Evolutionary conservation across 2,113 vertebrate species (phyloP).

Genomic region (Pelvicachromis taeniatus): DNA sequence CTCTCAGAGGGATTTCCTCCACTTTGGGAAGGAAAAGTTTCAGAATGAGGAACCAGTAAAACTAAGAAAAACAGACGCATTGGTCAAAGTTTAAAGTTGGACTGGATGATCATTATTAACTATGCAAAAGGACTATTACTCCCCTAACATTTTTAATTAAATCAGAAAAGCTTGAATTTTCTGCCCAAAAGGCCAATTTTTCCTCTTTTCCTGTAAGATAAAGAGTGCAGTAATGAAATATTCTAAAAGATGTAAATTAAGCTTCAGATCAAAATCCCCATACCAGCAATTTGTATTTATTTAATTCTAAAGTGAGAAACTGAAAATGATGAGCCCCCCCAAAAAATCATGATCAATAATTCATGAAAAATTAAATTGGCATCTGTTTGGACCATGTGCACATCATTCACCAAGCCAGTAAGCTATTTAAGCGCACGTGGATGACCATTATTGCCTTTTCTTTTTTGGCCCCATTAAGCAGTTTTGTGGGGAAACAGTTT

Average conservation of each 20-base stretch:
- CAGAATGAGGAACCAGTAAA: not conserved
- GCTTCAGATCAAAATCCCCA: not conserved
- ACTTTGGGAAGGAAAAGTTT: constrained; percentile 37
- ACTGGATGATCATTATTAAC: not conserved
- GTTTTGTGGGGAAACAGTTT: constrained; percentile 30
- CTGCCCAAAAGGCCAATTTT: not conserved
- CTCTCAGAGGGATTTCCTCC: constrained; percentile 59
- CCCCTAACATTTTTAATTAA: not conserved
- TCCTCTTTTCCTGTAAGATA: not conserved
- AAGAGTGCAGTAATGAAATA: not conserved
- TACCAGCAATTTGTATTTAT: not conserved
- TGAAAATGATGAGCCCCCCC: not conserved
- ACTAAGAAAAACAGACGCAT: constrained; percentile 7
- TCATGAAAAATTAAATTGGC: constrained; percentile 7
- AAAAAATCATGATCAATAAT: constrained; percentile 29
- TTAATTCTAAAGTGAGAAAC: not conserved
- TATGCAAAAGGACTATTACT: not conserved
- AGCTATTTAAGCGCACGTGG: not conserved
- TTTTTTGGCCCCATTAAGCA: constrained; percentile 2
- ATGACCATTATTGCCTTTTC: not conserved
- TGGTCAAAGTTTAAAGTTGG: not conserved
- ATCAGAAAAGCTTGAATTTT: not conserved
- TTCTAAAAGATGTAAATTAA: not conserved
- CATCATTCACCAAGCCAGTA: not conserved
- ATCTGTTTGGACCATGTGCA: not conserved